These are phyloP conservation scores for Rhodophaea formosa DNA, from an alignment of 2,888 invertebrate species.

Conservation along the genomic window DNA sequence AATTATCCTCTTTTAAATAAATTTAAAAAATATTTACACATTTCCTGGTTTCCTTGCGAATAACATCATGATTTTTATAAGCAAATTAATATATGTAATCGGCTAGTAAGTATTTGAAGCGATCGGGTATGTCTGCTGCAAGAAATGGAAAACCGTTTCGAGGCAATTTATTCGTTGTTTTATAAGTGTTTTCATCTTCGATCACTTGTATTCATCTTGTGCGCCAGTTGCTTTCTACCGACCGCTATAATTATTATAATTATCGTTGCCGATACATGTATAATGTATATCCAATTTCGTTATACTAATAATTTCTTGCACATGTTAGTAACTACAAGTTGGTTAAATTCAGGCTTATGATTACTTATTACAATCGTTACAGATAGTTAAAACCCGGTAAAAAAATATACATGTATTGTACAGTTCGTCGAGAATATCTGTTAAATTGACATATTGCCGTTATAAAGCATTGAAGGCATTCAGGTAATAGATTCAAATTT, in stretches of 20 bases:
- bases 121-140: constrained; percentile 36
- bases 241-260: neutral
- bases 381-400: too few species aligned
- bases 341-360: too few species aligned
- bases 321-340: too few species aligned
- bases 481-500: too few species aligned
- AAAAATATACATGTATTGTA: neutral
- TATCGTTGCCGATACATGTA: neutral
- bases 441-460: too few species aligned
- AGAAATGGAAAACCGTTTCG: constrained; percentile 36
- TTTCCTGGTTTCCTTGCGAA: too few species aligned
- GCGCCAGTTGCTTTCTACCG: neutral
- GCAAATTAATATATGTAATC: constrained; percentile 27
- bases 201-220: neutral
- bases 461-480: too few species aligned
- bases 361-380: too few species aligned
- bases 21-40: too few species aligned
- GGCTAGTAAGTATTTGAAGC: constrained; percentile 34
- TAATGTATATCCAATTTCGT: neutral
- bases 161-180: constrained; percentile 40
- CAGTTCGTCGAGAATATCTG: neutral
- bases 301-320: neutral
- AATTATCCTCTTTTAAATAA: too few species aligned
- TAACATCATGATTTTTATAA: too few species aligned
- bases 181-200: constrained; percentile 24